Base-by-base conservation (phyloP, 2,888 invertebrate species). In the Nomada fabriciana region DNA sequence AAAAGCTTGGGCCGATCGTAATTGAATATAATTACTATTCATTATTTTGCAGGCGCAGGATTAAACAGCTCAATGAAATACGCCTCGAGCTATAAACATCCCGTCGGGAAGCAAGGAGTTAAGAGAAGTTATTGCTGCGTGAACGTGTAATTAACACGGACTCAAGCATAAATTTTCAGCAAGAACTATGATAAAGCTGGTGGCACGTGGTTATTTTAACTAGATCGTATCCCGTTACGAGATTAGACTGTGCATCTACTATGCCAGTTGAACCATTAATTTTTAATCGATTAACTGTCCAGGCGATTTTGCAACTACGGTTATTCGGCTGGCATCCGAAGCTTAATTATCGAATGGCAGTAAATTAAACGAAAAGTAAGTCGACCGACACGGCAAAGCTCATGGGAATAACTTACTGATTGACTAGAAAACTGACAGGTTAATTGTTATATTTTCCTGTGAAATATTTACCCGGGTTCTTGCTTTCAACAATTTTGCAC, bases 161-260 rank as follows among this genome's bases (percentile, higher is more conserved):
- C n/a, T 13, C 50, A 13, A 52, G 20, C 47, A 79, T 68, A 68
- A 79, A 79, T 75, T 69, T 79, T 69, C 47, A 20, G 68, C 65
- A 64, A 57, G 64, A 67, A 57, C 7, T 36, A 36, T 36, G 36
- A 15, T 50, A 25, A 25, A 80, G 60, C 60, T 61, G 13, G 18
- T 25, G 4, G 25, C 13, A 52, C 18, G 13, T 25, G 47, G 70
- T 57, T 59, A 42, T 36, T 42, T 50, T 42, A 57, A 61, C 71
- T 61, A 42, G 55, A 61, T 65, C 13, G 25, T 47, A 71, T 42
- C 43, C 29, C 18, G 18, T 42, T 50, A 43, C 18, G 47, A 64
- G n/a, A 68, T 67, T 74, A 70, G 42, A 43, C 42, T 20, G 18
- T 25, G 53, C 29, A 76, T 29, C 60, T 43, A 63, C n/a, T 43